phyloP scores from a whole-genome alignment of 1,140 invertebrate genomes.

The Anastrepha obliqua region DNA sequence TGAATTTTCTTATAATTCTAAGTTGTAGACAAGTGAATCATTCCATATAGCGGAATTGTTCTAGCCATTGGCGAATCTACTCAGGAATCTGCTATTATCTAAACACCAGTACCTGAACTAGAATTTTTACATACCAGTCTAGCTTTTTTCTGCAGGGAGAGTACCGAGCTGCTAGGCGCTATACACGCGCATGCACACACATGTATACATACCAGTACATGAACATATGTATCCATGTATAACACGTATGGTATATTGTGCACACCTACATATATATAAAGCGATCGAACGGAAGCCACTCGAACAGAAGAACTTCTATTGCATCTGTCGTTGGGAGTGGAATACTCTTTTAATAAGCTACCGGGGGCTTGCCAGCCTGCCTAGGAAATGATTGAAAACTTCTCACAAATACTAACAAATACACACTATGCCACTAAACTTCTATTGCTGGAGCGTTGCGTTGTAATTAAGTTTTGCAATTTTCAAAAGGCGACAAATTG shows the following conservation, averaged over 20 bases:
- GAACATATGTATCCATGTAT: background rate
- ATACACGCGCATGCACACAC: background rate
- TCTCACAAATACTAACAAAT: background rate
- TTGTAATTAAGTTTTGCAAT: slow-evolving; percentile 50
- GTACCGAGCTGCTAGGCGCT: background rate
- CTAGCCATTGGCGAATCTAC: no score
- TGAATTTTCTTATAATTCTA: no score
- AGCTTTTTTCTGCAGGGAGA: no score
- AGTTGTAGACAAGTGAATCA: no score
- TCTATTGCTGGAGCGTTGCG: background rate
- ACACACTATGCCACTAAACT: background rate
- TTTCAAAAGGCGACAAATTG: slow-evolving; percentile 53
- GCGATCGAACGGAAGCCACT: slow-evolving; percentile 5
- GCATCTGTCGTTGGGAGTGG: background rate
- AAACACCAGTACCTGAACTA: no score
- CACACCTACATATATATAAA: background rate
- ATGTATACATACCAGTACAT: background rate
- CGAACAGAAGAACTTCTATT: background rate
- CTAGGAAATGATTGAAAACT: background rate
- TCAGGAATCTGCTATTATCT: no score
- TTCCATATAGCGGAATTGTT: no score
- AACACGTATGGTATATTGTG: background rate
- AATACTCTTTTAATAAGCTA: slow-evolving; percentile 44
- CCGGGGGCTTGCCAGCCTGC: background rate
- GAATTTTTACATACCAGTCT: no score